Percentiles rank a stretch among this genome's conserved stretches.
These are phyloP conservation scores for Sarcophaga rosellei DNA, from an alignment of 2,888 invertebrate genomes.

Conservation along the genomic window DNA sequence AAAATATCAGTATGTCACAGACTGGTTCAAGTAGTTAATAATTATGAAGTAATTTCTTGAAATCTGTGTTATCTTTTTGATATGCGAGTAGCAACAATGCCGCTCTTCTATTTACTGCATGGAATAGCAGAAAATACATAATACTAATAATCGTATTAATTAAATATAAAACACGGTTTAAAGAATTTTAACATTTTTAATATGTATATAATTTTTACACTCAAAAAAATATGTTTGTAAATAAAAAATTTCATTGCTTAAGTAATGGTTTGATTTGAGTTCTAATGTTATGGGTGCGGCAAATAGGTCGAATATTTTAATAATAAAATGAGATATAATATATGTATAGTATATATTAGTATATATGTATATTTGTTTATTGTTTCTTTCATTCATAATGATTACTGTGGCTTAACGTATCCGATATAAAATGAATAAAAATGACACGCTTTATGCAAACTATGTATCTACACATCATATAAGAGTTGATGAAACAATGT, in stretches of 20 bases:
- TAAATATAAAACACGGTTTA: background rate
- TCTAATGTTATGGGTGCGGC: background rate
- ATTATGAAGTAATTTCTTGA: background rate
- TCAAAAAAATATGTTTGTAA: background rate
- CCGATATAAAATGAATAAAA: background rate
- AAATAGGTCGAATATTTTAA: background rate
- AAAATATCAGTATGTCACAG: slow-evolving; percentile 13
- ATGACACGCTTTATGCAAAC: background rate
- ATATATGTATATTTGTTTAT: too few species aligned
- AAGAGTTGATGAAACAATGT: background rate
- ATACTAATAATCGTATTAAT: background rate
- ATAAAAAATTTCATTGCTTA: background rate
- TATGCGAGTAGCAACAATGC: too few species aligned
- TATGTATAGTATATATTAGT: background rate
- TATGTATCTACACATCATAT: background rate
- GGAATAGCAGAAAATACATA: too few species aligned
- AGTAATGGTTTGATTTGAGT: background rate
- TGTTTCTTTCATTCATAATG: background rate
- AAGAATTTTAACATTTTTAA: background rate
- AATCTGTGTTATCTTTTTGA: too few species aligned
- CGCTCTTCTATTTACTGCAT: too few species aligned
- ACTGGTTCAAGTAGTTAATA: background rate
- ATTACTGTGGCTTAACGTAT: too few species aligned
- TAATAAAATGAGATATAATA: too few species aligned
- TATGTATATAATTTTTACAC: background rate